Conservation (phyloP, 2,888 invertebrate genomes). For the Apotomis capreana region DNA sequence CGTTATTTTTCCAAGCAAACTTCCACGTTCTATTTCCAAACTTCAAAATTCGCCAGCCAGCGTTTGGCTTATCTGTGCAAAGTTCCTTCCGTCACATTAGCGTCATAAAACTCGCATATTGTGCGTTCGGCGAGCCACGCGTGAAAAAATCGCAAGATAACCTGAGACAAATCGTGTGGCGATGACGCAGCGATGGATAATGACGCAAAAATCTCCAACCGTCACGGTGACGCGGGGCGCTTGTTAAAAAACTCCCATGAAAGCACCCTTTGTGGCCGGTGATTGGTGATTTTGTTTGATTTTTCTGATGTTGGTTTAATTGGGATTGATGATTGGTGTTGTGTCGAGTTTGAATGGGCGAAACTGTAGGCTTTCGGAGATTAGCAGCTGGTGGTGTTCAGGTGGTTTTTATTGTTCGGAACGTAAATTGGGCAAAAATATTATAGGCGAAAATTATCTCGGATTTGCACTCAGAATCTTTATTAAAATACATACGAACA, state of each 20-base stretch:
- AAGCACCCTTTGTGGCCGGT: constrained; percentile 66
- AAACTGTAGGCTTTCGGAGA: constrained; percentile 8
- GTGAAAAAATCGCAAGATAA: constrained; percentile 75
- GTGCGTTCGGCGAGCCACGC: constrained; percentile 68
- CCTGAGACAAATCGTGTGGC: constrained; percentile 79
- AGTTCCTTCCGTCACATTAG: constrained; percentile 79
- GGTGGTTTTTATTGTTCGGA: constrained; percentile 15
- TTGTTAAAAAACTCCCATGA: constrained; percentile 67
- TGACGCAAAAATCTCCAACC: constrained; percentile 76
- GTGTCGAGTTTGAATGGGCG: constrained; percentile 46
- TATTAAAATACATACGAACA: no score
- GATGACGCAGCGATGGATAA: constrained; percentile 76
- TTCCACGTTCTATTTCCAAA: constrained; percentile 46
- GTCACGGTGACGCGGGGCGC: constrained; percentile 65
- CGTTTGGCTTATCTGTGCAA: constrained; percentile 71
- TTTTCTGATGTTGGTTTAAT: constrained; percentile 77
- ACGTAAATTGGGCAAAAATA: constrained; percentile 6
- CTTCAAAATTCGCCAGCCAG: constrained; percentile 58
- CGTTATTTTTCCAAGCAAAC: constrained; percentile 30
- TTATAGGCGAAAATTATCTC: neutral
- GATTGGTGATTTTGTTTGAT: constrained; percentile 71
- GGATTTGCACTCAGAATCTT: neutral
- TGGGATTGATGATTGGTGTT: constrained; percentile 75
- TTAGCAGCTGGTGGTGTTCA: constrained; percentile 20
- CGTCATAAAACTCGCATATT: constrained; percentile 77